phyloP scores from a whole-genome alignment of 53 echinoderm and acorn worm species.

The Mesocentrotus franciscanus region DNA sequence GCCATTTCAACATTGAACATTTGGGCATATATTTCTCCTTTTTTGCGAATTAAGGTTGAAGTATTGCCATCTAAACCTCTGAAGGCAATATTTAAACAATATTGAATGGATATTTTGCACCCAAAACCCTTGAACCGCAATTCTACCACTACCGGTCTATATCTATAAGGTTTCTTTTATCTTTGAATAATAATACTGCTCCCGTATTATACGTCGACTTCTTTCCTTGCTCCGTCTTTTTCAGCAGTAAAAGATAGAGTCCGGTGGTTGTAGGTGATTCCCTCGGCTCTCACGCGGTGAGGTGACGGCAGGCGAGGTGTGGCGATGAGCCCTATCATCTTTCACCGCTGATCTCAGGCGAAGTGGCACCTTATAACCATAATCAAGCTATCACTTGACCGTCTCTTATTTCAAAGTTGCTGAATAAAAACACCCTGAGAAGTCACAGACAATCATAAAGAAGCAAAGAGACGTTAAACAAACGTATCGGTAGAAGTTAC shows the following conservation, averaged over 20 bases:
- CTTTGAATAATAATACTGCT: too few relatives aligned
- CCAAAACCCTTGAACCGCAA: too few relatives aligned
- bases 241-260: not conserved
- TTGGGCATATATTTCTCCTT: too few relatives aligned
- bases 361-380: not conserved
- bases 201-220: too few relatives aligned
- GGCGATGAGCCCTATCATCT: slow-evolving; percentile 1
- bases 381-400: slow-evolving; percentile 27
- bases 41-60: too few relatives aligned
- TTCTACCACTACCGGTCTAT: too few relatives aligned
- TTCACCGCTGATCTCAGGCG: slow-evolving; percentile 3
- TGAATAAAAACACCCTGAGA: not conserved
- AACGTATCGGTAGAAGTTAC: not conserved
- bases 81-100: too few relatives aligned
- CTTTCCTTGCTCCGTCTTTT: not conserved
- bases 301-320: slow-evolving; percentile 2
- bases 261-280: not conserved
- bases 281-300: not conserved
- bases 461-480: not conserved
- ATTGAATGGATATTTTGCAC: too few relatives aligned
- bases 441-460: not conserved
- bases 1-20: too few relatives aligned
- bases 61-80: too few relatives aligned
- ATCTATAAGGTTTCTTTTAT: too few relatives aligned
- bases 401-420: not conserved